A percentile compares a stretch with the other conserved stretches of the same genome.
Conservation (phyloP, 2,113 vertebrate genomes). For the Rhabdornis inornatus region DNA sequence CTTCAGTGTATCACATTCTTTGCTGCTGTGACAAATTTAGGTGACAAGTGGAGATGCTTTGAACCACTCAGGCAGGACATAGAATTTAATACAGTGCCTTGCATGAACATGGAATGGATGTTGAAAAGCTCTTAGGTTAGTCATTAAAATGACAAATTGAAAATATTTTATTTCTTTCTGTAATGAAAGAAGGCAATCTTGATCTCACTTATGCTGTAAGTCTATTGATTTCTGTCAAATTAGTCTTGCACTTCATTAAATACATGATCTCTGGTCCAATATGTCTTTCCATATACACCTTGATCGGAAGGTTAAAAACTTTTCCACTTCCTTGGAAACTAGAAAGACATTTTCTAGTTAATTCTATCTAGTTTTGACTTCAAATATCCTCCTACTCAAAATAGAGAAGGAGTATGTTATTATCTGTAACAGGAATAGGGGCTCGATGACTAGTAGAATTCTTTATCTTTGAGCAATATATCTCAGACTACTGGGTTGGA, state of each 20-base stretch:
- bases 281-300: background rate
- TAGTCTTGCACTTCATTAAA: background rate
- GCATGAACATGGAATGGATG: background rate
- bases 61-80: background rate
- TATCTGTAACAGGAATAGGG: background rate
- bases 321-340: background rate
- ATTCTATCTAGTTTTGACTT: constrained; percentile 12
- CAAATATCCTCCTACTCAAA: background rate
- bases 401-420: background rate
- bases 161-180: background rate
- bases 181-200: background rate
- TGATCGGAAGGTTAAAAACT: background rate
- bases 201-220: background rate
- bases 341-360: background rate
- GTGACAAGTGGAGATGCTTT: background rate
- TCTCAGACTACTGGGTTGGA: background rate
- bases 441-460: background rate
- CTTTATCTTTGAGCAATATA: background rate
- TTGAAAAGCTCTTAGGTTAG: background rate
- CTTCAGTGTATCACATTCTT: background rate
- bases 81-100: background rate
- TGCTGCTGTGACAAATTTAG: background rate
- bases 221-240: background rate
- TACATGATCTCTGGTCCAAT: background rate
- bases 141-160: background rate